Evolutionary conservation across 2,113 vertebrate species (phyloP), one percentile per base, ranked within the genome.

Genomic region (Heliornis fulica): DNA sequence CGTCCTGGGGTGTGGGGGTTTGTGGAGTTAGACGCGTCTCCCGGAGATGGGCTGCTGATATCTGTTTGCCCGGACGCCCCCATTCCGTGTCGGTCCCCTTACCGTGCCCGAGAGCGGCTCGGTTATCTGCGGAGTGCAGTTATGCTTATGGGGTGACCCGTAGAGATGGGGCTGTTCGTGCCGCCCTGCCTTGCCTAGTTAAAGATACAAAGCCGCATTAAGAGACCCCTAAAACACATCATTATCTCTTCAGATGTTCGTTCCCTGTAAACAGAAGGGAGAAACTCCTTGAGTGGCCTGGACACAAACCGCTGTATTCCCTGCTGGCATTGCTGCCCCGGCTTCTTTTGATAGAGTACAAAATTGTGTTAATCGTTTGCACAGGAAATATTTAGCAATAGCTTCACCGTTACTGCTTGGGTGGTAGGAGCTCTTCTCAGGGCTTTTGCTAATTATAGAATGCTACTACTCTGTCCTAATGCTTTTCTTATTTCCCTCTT

Each of bases 81-180:
- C 2, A 1, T 36, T 50, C 23, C 57, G 31, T 41, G 82, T 46
- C 19, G 10, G 36, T 64, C 5, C 34, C 15, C 41, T 29, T 7
- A 4, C 66, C 0, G 5, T 6, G 51, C 21, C 41, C 18, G 2
- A 1, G 46, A 31, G 60, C 3, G 10, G 28, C 32, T 21, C 5
- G 5, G 54, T 61, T 80, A 57, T 74, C 83, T 57, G 43, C 41
- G 12, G 28, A 50, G 10, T 0, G 1, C 86, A 60, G 75, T 3
- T 64, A 16, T 1, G 7, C 83, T 63, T 15, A 7, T 0, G 4
- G 29, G 15, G 9, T 40, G 8, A 3, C 32, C 16, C 70, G 4
- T 40, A 46, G 46, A 59, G n/a, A 41, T 36, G 0, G 0, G 50
- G 21, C 26, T 53, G 28, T 45, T 57, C 3, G 2, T 69, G 66